phyloP scores from a whole-genome alignment of 2,113 vertebrate genomes.

The Gopherus flavomarginatus region DNA sequence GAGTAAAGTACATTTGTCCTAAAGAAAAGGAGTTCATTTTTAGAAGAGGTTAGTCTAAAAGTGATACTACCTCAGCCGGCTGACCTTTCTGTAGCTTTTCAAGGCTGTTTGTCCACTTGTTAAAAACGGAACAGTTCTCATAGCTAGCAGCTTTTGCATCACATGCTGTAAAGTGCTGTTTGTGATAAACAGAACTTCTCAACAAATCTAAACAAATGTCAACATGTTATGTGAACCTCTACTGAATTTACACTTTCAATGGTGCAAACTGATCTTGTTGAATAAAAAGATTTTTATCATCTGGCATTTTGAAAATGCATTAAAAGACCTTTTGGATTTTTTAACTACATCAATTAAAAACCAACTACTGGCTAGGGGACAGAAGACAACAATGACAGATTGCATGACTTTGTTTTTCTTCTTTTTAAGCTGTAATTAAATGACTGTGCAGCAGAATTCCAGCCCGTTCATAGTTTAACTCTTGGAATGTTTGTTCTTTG shows the following conservation, averaged over 20 bases:
- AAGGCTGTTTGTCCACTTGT: not conserved
- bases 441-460: not conserved
- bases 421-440: not conserved
- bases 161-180: not conserved
- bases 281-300: not conserved
- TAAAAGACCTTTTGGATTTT: not conserved
- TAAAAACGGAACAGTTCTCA: not conserved
- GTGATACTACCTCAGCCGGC: not conserved
- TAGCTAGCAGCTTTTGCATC: not conserved
- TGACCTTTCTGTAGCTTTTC: not conserved
- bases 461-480: not conserved
- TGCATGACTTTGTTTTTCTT: not conserved
- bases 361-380: not conserved
- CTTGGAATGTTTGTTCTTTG: not conserved
- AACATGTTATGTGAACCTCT: not conserved
- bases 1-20: not conserved
- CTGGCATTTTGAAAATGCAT: not conserved
- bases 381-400: not conserved
- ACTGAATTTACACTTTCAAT: not conserved
- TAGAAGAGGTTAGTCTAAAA: not conserved
- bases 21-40: not conserved
- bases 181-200: not conserved
- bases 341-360: not conserved
- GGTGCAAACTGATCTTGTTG: not conserved
- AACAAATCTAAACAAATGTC: not conserved